A percentile compares a stretch with the other conserved stretches of the same genome.
phyloP scores from a whole-genome alignment of 1,140 invertebrate genomes.

The Drosophila subobscura region DNA sequence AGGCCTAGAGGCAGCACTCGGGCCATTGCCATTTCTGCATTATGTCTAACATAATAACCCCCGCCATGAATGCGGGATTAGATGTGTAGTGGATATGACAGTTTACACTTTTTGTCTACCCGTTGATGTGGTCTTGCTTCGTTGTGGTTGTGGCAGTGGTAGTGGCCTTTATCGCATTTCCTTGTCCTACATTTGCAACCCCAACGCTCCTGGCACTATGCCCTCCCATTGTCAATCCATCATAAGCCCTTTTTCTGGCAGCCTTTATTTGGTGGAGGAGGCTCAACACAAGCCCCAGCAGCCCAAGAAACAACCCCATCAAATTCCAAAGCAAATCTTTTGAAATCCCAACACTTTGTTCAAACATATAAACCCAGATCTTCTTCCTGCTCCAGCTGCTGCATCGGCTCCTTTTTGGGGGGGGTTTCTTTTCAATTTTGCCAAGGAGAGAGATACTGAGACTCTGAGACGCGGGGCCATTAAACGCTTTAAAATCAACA shows the following conservation, averaged over 20 bases:
- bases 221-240: conserved; percentile 55
- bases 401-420: conserved; percentile 6
- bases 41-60: conserved; percentile 27
- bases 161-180: conserved; percentile 24
- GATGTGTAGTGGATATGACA: conserved; percentile 32
- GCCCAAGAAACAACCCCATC: conserved; percentile 28
- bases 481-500: conserved; percentile 82
- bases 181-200: conserved; percentile 32
- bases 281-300: conserved; percentile 5
- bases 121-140: neutral
- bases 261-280: conserved; percentile 23
- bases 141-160: too few relatives aligned
- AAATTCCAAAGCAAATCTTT: conserved; percentile 61
- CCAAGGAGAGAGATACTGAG: conserved; percentile 18
- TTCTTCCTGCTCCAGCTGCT: conserved; percentile 17
- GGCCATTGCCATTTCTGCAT: conserved; percentile 1
- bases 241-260: conserved; percentile 37
- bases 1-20: neutral
- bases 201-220: conserved; percentile 17
- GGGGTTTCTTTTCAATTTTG: conserved; percentile 70
- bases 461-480: conserved; percentile 43
- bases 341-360: conserved; percentile 73
- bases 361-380: conserved; percentile 67
- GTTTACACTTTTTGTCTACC: conserved; percentile 18
- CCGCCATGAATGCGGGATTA: conserved; percentile 35